Percentiles rank a stretch among this genome's conserved stretches.
Evolutionary conservation across 1,140 invertebrate species (phyloP).

Genomic region (Ctenoplectra terminalis): DNA sequence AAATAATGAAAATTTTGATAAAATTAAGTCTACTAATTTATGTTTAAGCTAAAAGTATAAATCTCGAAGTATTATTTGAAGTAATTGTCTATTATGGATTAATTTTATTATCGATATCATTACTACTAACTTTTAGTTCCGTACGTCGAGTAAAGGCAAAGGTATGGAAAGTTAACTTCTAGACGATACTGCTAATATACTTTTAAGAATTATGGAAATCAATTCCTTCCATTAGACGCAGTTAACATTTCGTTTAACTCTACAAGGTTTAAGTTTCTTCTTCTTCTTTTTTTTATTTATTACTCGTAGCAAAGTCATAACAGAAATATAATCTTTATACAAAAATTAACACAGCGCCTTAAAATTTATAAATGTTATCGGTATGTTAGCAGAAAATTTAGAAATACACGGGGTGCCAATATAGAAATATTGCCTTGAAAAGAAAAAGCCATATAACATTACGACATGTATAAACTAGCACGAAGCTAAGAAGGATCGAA

Average conservation of each 20-base stretch:
- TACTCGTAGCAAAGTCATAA: background rate
- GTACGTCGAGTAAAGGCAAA: background rate
- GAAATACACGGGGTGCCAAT: slow-evolving; percentile 22
- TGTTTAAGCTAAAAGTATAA: slow-evolving; percentile 21
- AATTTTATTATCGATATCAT: background rate
- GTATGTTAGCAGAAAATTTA: slow-evolving; percentile 22
- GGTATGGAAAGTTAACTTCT: slow-evolving; percentile 29
- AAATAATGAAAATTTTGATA: slow-evolving; percentile 21
- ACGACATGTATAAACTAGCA: slow-evolving; percentile 14
- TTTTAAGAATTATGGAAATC: background rate
- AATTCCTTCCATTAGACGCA: slow-evolving; percentile 7
- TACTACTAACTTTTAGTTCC: background rate
- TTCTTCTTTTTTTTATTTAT: background rate
- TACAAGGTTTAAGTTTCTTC: background rate
- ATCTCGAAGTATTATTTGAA: slow-evolving; percentile 38
- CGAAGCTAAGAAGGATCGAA: background rate
- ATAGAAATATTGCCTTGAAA: slow-evolving; percentile 35
- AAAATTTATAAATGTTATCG: slow-evolving; percentile 13
- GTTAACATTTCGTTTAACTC: background rate
- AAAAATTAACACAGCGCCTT: slow-evolving; percentile 19
- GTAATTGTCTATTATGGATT: slow-evolving; percentile 16
- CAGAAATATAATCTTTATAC: slow-evolving; percentile 17
- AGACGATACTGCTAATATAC: background rate
- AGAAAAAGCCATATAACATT: slow-evolving; percentile 3
- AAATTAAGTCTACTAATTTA: slow-evolving; percentile 33